phyloP scores from a whole-genome alignment of 2,113 vertebrate species.

The Typhlomys cinereus region DNA sequence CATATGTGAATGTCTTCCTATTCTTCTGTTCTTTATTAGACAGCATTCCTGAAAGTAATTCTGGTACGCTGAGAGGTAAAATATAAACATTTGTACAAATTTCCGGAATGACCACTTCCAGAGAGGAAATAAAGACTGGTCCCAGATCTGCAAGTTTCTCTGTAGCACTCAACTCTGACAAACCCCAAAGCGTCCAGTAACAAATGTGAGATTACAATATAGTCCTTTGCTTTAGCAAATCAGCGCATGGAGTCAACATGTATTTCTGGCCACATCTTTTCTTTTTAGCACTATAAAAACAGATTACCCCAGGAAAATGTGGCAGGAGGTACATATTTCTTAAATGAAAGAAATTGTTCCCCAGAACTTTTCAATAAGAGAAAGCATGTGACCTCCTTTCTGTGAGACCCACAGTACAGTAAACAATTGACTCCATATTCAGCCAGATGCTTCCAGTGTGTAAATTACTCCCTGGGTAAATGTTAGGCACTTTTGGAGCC shows the following conservation, averaged over 20 bases:
- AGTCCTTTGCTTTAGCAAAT: constrained; percentile 35
- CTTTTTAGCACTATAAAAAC: constrained; percentile 23
- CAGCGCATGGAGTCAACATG: not conserved
- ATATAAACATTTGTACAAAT: constrained; percentile 57
- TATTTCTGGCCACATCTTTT: constrained; percentile 28
- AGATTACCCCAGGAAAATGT: constrained; percentile 48
- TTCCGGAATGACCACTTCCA: constrained; percentile 45
- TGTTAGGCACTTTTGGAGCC: constrained; percentile 74
- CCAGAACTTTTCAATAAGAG: constrained; percentile 78
- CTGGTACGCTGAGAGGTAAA: not conserved
- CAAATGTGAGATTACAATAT: constrained; percentile 48
- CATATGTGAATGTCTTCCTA: not conserved
- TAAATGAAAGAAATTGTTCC: constrained; percentile 75
- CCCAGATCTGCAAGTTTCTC: not conserved
- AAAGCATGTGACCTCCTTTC: constrained; percentile 79
- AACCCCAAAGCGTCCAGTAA: not conserved
- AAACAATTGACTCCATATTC: constrained; percentile 80
- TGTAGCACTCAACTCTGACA: not conserved
- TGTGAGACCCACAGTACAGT: constrained; percentile 73
- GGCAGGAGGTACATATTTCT: constrained; percentile 65
- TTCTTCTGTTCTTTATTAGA: constrained; percentile 50
- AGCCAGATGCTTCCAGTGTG: constrained; percentile 82
- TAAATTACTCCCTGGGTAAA: constrained; percentile 80
- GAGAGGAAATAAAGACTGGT: constrained; percentile 15
- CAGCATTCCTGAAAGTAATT: not conserved